Evolutionary conservation across 2,888 invertebrate species (phyloP).

Genomic region (Atherix ibis): DNA sequence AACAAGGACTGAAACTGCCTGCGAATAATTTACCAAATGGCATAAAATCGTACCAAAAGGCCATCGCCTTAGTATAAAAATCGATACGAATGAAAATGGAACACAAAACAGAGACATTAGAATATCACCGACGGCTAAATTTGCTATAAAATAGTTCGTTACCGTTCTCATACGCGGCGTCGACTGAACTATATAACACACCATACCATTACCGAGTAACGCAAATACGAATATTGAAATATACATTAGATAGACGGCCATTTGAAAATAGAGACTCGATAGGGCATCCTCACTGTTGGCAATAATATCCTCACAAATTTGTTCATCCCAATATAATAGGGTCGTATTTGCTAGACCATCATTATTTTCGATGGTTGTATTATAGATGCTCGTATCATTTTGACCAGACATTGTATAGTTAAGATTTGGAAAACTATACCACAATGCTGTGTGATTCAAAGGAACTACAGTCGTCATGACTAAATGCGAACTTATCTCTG

Average conservation of each 20-base stretch:
- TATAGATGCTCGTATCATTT: too few relatives aligned
- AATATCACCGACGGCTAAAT: constrained; percentile 77
- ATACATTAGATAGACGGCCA: constrained; percentile 53
- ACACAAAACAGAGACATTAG: constrained; percentile 82
- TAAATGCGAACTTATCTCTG: too few relatives aligned
- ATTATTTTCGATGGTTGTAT: too few relatives aligned
- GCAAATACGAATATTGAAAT: constrained; percentile 53
- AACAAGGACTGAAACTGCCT: constrained; percentile 65
- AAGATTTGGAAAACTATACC: too few relatives aligned
- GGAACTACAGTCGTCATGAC: too few relatives aligned
- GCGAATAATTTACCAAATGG: constrained; percentile 66
- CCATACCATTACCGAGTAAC: constrained; percentile 57
- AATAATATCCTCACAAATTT: constrained; percentile 14
- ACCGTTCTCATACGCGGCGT: constrained; percentile 80
- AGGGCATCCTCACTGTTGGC: constrained; percentile 15
- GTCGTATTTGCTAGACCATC: neutral
- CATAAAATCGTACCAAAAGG: constrained; percentile 74
- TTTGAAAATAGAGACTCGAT: constrained; percentile 43
- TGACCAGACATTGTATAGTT: too few relatives aligned
- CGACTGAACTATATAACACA: constrained; percentile 73
- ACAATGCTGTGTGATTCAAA: too few relatives aligned
- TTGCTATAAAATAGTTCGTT: constrained; percentile 83
- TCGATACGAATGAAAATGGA: constrained; percentile 75
- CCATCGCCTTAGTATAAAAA: constrained; percentile 69
- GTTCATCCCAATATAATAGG: neutral